Base-by-base conservation (phyloP, 2,113 vertebrate genomes). In the Chinchilla lanigera region DNA sequence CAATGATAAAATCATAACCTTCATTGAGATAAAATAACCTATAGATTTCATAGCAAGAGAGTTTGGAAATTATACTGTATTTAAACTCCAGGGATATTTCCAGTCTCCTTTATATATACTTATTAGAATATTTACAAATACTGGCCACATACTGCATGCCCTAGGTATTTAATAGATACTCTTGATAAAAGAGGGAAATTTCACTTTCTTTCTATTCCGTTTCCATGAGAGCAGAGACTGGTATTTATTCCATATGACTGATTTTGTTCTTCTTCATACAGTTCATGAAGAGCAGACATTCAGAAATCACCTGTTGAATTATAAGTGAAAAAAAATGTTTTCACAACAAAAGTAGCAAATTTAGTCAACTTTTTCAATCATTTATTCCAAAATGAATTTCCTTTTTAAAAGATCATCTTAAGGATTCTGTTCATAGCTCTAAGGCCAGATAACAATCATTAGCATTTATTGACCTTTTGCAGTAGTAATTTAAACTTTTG, bases 381-480 rank as follows among this genome's bases (percentile, higher is more conserved):
- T 17, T 86, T 97, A 86, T 96, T 97, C 88, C 71, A 89, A 97
- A 97, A n/a, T 69, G 6, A 5, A 83, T 95, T 96, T 94, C n/a
- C 11, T 87, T 73, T 80, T 84, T 93, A 52, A 65, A 86, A 92
- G 95, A 87, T 95, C 24, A 83, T 93, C 95, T 97, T 93, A 89
- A 93, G 95, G 16, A 97, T 98, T 97, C 61, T 94, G 5, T 22
- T 71, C 12, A 38, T 96, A 16, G 63, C 67, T 98, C n/a, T 97
- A 97, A 97, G 41, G 11, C 30, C 81, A 96, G 35, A 96, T 84
- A 98, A 96, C 95, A 97, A 8, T 71, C 94, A 92, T 90, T 95
- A 98, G 86, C 56, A 95, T 96, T 96, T 95, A 88, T 89, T 94
- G 91, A 97, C 61, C 96, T 98, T 98, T 96, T 96, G 63, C 83